Base-by-base conservation (phyloP, 2,797 vertebrate species). In the Dromococcyx pavoninus region DNA sequence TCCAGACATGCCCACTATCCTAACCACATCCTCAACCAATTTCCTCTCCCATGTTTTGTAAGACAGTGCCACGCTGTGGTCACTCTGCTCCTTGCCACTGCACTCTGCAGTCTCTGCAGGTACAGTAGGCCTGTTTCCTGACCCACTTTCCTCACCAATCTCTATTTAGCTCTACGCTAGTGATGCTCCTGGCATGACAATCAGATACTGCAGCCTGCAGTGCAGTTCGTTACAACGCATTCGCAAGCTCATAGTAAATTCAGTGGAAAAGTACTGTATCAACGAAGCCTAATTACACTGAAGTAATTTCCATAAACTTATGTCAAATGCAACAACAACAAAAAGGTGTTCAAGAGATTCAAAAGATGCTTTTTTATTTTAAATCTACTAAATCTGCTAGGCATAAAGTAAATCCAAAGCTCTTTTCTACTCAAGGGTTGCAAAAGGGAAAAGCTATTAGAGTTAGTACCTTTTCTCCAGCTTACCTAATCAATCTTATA, bases 111-210 rank as follows among this genome's bases (percentile, higher is more conserved):
- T 96, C 95, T 93, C 97, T 98, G 97, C 97, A 98, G 97, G 97
- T 97, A 98, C 87, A 91, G 81, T 88, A 97, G 97, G 97, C 96
- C 96, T 95, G 96, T 50, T 97, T 97, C 96, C 96, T 98, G 97
- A 98, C 98, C 98, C 97, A 98, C 89, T 98, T 98, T 98, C 93
- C 93, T 96, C 92, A 95, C 96, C 97, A 96, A 80, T 97, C 97
- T 97, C 97, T 97, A 97, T 97, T 98, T 97, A 97, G 97, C 97
- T 97, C 95, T 96, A 97, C 91, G 93, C 95, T 97, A 95, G 96
- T 90, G 97, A 98, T 98, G 97, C 97, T 98, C 88, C 97, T 95
- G 97, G 98, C 97, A 98, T 98, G 97, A 97, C 98, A 98, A 98
- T 98, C 97, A 97, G 98, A 96, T 97, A 95, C 97, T 97, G 97